Evolutionary conservation across 2,113 vertebrate genomes (phyloP), one percentile per base, ranked within the genome.

Genomic region (Ovibos moschatus): DNA sequence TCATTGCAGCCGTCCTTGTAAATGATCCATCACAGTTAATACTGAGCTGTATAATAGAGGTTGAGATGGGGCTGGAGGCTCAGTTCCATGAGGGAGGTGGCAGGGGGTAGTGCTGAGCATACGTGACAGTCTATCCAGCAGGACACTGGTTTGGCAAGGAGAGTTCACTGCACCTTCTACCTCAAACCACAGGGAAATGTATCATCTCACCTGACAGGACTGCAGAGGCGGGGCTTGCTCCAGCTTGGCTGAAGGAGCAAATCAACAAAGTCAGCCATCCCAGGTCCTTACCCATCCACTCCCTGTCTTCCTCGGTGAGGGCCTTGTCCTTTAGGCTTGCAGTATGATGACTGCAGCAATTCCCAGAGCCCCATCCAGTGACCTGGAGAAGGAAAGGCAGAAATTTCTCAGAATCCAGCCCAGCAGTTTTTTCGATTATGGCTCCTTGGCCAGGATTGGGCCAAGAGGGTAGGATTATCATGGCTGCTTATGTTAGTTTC

Each of bases 51-150:
- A 28, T 13, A 15, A n/a, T 6, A 62, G 62, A 81, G n/a, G 13
- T 1, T 45, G 53, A 92, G 78, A 43, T 14, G 2, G 40, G 45
- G 12, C 36, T 60, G 27, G n/a, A 83, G 86, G 30, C 43, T 17
- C 50, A 16, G 0, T 8, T 25, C 43, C 19, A 14, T 2, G 13
- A 76, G 17, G 36, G 30, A 51, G 33, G 81, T 8, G 47, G 15
- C 78, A 25, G 23, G 19, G 30, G 78, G 12, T 62, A 58, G 58
- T 3, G 16, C 17, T 23, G 43, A 50, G 57, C 33, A 43, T 17
- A 9, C 0, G 3, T 1, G 28, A 62, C 60, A n/a, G 25, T 36
- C 1, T 1, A 19, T 9, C 12, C 40, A 33, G n/a, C 62, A 84
- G 27, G 76, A 94, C 79, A 33, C 21, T 43, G 17, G 16, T 30